Base-by-base conservation (phyloP, 2,888 invertebrate genomes). In the Cataglyphis rosenhaueri region DNA sequence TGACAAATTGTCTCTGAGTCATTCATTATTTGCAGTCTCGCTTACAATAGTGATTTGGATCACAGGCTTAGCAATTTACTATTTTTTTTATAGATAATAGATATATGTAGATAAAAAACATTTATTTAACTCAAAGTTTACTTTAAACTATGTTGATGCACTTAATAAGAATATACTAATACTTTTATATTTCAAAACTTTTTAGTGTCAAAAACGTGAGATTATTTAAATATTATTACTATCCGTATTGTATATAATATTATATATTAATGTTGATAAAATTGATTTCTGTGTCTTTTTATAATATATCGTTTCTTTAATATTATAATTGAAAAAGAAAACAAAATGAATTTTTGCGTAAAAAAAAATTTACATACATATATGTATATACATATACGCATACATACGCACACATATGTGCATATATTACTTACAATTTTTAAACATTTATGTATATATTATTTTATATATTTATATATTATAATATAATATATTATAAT, bases 1-100 rank as follows among this genome's bases (percentile, higher is more conserved):
- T 95, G 44, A 70, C 35, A 61, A 68, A 70, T 48, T 70, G 6
- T 35, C 35, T 35, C 8, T 59, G 4, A 4, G 10, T 6, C 25
- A 35, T 74, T 74, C 10, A 44, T 64, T 64, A 64, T 0, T 18
- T 12, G 10, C 38, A 38, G 3, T n/a, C n/a, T 15, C 5, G 6
- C 2, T 64, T 59, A 29, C 29, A 21, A 10, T n/a, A 73, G 59
- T 32, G 32, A 74, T 74, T 44, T 62, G 15, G 4, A 61, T 44
- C 32, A 32, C 32, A 32, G 29, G 6, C 3, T 57, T 38, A n/a
- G 3, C 0, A 9, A 74, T 62, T 62, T n/a, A n/a, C 32, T 32
- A 21, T 61, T 12, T 8, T 8, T 55, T 35, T 70, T n/a, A 21
- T 55, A 55, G 6, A 57, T 38, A 41, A 57, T 57, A 18, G 1